Evolutionary conservation across 2,797 vertebrate genomes (phyloP).

Genomic region (Choloepus didactylus): DNA sequence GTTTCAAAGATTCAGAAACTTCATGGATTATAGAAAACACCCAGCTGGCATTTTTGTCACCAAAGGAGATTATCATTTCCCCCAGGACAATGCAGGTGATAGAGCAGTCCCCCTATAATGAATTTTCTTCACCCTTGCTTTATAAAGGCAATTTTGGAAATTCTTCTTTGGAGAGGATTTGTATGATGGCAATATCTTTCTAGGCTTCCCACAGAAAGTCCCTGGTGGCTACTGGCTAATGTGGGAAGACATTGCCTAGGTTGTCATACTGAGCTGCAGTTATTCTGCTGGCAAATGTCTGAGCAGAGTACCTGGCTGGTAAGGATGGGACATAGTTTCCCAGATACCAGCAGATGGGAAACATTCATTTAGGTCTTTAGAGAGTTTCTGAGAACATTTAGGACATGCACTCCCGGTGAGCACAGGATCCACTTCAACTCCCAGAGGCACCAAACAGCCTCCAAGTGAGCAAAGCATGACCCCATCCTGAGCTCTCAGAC

Average conservation of each 20-base stretch:
- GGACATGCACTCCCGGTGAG: not conserved
- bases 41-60: not conserved
- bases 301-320: not conserved
- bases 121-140: not conserved
- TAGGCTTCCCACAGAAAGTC: not conserved
- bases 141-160: not conserved
- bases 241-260: not conserved
- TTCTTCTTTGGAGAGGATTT: not conserved
- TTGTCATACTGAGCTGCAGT: not conserved
- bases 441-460: not conserved
- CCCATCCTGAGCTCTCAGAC: not conserved
- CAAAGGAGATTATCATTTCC: not conserved
- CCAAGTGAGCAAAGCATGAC: not conserved
- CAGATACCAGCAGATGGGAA: not conserved
- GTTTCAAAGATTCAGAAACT: constrained; percentile 28
- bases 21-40: not conserved
- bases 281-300: not conserved
- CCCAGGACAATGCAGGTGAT: not conserved
- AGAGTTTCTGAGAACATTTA: not conserved
- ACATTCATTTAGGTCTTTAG: not conserved
- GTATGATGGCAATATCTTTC: not conserved
- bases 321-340: constrained; percentile 7
- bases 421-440: not conserved
- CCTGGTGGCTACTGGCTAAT: not conserved
- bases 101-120: not conserved